Conservation (phyloP, 2,888 invertebrate species). For the Lasioglossum oenotherae region DNA sequence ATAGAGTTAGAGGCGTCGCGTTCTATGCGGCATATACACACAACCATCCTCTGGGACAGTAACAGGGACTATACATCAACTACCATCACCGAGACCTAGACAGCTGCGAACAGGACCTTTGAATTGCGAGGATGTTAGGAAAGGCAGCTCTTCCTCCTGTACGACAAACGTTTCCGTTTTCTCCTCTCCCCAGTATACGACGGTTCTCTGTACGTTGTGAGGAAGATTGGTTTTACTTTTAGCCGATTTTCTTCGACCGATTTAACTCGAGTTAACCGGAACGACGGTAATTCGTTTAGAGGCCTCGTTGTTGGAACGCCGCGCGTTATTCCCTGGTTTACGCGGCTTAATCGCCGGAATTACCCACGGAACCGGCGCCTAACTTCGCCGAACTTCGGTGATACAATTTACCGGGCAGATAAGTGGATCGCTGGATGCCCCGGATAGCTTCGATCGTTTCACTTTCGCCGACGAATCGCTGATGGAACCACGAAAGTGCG, state of each 20-base stretch:
- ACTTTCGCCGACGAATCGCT: background rate
- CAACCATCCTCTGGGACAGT: constrained; percentile 46
- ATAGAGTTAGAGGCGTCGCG: constrained; percentile 53
- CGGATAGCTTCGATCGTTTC: background rate
- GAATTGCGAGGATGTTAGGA: constrained; percentile 17
- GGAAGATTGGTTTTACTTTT: constrained; percentile 13
- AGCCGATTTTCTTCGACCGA: constrained; percentile 26
- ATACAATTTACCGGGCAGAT: constrained; percentile 30
- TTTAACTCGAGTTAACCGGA: constrained; percentile 68
- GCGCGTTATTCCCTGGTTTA: constrained; percentile 34
- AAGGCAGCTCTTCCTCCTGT: background rate
- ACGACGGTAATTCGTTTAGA: constrained; percentile 61
- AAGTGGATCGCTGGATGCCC: constrained; percentile 31
- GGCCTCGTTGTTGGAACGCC: constrained; percentile 4
- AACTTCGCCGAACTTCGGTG: constrained; percentile 37
- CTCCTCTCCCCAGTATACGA: background rate
- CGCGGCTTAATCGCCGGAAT: constrained; percentile 42
- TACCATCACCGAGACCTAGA: constrained; percentile 8
- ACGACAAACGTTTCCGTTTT: background rate
- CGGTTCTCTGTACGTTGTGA: background rate
- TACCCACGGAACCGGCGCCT: constrained; percentile 22
- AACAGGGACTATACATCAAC: constrained; percentile 3
- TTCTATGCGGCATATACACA: constrained; percentile 22
- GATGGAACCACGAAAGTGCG: background rate
- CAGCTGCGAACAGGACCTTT: constrained; percentile 19